Conservation (phyloP, 2,888 invertebrate species). For the Hydriomena furcata region DNA sequence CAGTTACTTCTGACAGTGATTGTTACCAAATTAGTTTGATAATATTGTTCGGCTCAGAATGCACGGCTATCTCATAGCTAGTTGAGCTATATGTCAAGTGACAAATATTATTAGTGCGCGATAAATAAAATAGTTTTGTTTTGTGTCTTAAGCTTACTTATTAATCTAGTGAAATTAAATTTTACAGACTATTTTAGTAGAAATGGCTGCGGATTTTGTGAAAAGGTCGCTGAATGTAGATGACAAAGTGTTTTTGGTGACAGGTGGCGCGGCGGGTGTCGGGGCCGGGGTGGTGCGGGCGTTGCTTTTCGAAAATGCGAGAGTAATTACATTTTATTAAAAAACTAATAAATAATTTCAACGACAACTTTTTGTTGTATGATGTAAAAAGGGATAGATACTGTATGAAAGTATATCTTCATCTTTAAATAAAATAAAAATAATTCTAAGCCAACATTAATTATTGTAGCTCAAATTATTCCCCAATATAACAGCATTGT, state of each 20-base stretch:
- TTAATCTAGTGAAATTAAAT: background rate
- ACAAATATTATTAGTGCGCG: too few species aligned
- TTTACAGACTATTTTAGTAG: constrained; percentile 27
- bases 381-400: too few species aligned
- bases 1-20: constrained; percentile 8
- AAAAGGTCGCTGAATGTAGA: constrained; percentile 46
- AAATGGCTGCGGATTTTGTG: constrained; percentile 40
- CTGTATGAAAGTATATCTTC: too few species aligned
- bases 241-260: constrained; percentile 69
- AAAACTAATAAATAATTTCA: background rate
- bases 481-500: background rate
- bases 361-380: too few species aligned
- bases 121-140: background rate
- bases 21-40: constrained; percentile 39
- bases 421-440: too few species aligned
- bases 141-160: background rate
- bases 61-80: constrained; percentile 15
- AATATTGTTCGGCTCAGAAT: constrained; percentile 32
- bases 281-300: constrained; percentile 65
- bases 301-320: constrained; percentile 60
- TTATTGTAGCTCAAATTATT: background rate
- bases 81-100: background rate
- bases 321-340: constrained; percentile 46
- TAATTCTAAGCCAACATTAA: background rate
- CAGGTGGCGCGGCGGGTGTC: constrained; percentile 70